Conservation (phyloP, 2,888 invertebrate genomes). For the Apantesis nais region DNA sequence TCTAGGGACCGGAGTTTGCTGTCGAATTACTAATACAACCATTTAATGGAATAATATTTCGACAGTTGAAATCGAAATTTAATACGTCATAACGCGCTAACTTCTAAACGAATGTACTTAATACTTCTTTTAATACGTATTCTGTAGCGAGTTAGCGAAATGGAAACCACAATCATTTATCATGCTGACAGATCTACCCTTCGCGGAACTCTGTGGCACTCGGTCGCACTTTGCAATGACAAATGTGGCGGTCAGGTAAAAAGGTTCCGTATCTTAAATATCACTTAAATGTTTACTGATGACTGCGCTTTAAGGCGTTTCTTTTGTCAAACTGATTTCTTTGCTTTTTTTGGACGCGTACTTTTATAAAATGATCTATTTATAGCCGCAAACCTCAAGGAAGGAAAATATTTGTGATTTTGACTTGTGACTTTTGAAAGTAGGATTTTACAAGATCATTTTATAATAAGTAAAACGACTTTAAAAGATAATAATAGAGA, state of each 20-base stretch:
- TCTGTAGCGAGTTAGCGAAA: conserved; percentile 48
- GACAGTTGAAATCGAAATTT: background rate
- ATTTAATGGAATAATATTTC: background rate
- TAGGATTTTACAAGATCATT: background rate
- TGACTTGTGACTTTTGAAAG: background rate
- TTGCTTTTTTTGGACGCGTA: background rate
- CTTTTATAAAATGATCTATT: background rate
- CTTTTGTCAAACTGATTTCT: background rate
- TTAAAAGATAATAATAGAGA: no score
- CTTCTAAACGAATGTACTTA: conserved; percentile 38
- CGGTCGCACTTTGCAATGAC: conserved; percentile 66
- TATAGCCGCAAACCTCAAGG: background rate
- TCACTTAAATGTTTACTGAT: conserved; percentile 64
- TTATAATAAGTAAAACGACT: no score
- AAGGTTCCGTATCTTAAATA: conserved; percentile 63
- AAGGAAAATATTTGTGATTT: background rate
- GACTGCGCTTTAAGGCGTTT: conserved; percentile 14
- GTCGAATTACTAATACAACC: background rate
- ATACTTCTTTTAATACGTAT: conserved; percentile 46
- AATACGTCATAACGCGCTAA: background rate
- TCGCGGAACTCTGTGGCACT: conserved; percentile 55
- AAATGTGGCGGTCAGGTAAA: conserved; percentile 81
- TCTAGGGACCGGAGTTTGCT: background rate
- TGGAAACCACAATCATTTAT: conserved; percentile 70
- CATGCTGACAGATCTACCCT: conserved; percentile 77